phyloP scores from a whole-genome alignment of 2,888 invertebrate species.

The Oxyteleia sp. region DNA sequence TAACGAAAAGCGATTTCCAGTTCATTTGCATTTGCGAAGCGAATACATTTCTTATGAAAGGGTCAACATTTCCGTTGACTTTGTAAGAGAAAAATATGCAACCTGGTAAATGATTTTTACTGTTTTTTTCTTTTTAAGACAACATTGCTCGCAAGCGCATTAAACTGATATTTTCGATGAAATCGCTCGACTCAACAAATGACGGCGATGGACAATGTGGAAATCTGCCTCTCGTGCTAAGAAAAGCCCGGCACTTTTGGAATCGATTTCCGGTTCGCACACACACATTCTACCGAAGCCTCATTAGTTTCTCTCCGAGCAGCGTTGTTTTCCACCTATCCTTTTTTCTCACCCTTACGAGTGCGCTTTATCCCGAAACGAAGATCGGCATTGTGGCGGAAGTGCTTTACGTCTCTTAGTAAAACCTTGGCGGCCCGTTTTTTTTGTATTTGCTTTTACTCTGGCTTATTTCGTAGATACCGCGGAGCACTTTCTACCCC shows the following conservation, averaged over 20 bases:
- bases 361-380: conserved; percentile 82
- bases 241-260: conserved; percentile 28
- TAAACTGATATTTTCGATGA: background rate
- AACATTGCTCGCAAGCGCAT: background rate
- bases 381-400: conserved; percentile 85
- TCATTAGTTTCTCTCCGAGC: conserved; percentile 83
- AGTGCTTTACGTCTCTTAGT: conserved; percentile 82
- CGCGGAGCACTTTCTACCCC: conserved; percentile 71
- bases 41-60: too few species aligned
- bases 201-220: conserved; percentile 2
- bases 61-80: too few species aligned
- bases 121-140: too few species aligned
- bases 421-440: conserved; percentile 63
- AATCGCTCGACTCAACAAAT: background rate
- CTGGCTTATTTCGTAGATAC: conserved; percentile 66
- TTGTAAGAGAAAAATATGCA: background rate
- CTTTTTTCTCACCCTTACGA: conserved; percentile 71
- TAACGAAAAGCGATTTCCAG: conserved; percentile 11
- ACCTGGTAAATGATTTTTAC: background rate
- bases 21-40: conserved; percentile 18
- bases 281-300: conserved; percentile 70
- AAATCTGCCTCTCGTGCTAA: background rate
- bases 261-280: conserved; percentile 77
- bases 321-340: conserved; percentile 73
- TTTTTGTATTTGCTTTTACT: conserved; percentile 54